Percentiles rank a stretch among this genome's conserved stretches.
These are phyloP conservation scores for Drosophila jambulina DNA, from an alignment of 1,140 invertebrate species.

Conservation along the genomic window DNA sequence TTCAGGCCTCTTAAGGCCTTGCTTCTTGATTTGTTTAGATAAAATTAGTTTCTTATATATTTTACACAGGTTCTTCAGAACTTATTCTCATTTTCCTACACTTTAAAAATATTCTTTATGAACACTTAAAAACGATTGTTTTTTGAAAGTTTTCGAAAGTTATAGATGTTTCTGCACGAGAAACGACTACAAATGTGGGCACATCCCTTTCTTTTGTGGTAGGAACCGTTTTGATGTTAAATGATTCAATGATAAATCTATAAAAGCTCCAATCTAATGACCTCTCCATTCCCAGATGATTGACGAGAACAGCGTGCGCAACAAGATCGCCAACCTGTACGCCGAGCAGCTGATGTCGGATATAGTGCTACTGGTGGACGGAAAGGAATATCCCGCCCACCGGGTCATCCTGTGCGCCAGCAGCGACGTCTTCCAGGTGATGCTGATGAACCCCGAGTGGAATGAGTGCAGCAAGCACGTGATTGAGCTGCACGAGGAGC, in stretches of 20 bases:
- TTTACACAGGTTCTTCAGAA: no score
- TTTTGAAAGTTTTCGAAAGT: neutral
- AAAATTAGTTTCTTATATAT: neutral
- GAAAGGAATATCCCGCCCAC: constrained; percentile 94
- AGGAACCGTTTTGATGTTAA: neutral
- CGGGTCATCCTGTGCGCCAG: constrained; percentile 96
- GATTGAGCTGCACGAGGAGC: constrained; percentile 94
- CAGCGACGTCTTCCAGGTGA: constrained; percentile 98
- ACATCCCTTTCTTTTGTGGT: neutral
- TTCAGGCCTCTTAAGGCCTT: no score
- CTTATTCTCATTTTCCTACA: no score
- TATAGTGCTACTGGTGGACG: constrained; percentile 92
- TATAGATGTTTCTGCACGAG: neutral
- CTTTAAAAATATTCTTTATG: no score
- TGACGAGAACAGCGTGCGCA: constrained; percentile 91
- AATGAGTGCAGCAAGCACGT: constrained; percentile 94
- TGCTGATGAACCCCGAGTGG: constrained; percentile 98
- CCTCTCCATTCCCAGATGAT: constrained; percentile 87
- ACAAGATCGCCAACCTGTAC: constrained; percentile 93
- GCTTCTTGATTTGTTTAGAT: neutral
- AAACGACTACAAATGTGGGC: neutral
- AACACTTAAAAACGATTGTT: no score
- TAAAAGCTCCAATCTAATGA: neutral
- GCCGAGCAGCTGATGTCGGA: constrained; percentile 94
- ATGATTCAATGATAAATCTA: neutral